Evolutionary conservation across 2,797 vertebrate species (phyloP).

Genomic region (Chrysocyon brachyurus): DNA sequence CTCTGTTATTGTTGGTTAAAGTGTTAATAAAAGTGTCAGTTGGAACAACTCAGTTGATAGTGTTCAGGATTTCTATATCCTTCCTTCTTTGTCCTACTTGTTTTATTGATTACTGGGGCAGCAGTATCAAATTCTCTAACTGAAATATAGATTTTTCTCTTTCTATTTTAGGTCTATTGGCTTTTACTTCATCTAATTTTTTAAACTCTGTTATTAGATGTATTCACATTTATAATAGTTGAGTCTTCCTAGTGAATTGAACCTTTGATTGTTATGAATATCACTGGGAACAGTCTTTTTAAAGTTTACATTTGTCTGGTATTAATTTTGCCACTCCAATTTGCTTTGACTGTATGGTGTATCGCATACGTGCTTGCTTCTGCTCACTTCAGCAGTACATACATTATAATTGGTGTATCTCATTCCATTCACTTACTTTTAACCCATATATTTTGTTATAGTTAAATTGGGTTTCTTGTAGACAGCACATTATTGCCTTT

Average conservation of each 20-base stretch:
- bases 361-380: neutral
- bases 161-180: slow-evolving; percentile 36
- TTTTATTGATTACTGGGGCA: slow-evolving; percentile 53
- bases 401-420: neutral
- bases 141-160: neutral
- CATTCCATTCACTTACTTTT: neutral
- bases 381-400: too few relatives aligned
- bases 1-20: neutral
- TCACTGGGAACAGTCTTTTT: neutral
- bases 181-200: slow-evolving; percentile 14
- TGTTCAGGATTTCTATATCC: neutral
- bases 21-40: neutral
- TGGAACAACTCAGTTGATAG: neutral
- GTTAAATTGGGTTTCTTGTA: neutral
- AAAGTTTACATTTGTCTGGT: neutral
- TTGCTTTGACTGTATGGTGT: neutral
- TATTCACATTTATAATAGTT: neutral
- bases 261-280: neutral
- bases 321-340: neutral
- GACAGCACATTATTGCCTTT: neutral
- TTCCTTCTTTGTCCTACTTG: neutral
- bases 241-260: slow-evolving; percentile 44
- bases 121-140: neutral
- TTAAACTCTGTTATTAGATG: slow-evolving; percentile 24
- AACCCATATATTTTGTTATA: neutral